Evolutionary conservation across 2,113 vertebrate species (phyloP).

Genomic region (Entelurus aequoreus): DNA sequence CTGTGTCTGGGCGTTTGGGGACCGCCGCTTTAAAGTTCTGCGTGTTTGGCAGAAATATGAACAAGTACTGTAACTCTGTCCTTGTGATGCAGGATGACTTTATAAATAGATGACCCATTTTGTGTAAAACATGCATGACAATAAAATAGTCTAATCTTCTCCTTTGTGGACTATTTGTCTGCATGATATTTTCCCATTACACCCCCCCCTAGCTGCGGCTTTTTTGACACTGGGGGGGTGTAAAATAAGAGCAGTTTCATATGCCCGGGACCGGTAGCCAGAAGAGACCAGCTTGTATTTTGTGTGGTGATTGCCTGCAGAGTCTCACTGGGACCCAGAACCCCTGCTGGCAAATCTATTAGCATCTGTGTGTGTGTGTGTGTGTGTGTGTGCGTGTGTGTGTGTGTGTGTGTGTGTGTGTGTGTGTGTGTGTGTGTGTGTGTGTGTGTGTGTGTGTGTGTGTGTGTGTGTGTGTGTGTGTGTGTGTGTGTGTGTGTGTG

Average conservation of each 20-base stretch:
- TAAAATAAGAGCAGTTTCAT: constrained; percentile 1
- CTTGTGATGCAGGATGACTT: background rate
- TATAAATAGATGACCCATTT: background rate
- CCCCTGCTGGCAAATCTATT: constrained; percentile 4
- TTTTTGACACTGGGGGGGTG: background rate
- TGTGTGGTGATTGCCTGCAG: constrained; percentile 1
- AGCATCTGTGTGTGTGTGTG: constrained; percentile 7
- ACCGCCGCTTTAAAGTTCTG: background rate
- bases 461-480: constrained; percentile 25
- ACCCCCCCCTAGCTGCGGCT: background rate
- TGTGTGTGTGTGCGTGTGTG: constrained; percentile 15
- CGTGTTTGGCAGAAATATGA: background rate
- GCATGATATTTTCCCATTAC: constrained; percentile 3
- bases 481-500: constrained; percentile 26
- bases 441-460: constrained; percentile 17
- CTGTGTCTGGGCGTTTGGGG: too few relatives aligned
- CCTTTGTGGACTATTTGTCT: constrained; percentile 2
- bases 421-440: background rate
- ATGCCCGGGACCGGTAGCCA: background rate
- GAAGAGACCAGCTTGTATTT: constrained; percentile 3
- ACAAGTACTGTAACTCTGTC: background rate
- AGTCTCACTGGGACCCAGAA: constrained; percentile 3
- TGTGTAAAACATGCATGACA: background rate
- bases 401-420: constrained; percentile 10
- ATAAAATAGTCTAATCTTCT: background rate